Evolutionary conservation across 35 echinoderm and acorn worm species (phyloP).

Genomic region (Nesometra sesokonis): DNA sequence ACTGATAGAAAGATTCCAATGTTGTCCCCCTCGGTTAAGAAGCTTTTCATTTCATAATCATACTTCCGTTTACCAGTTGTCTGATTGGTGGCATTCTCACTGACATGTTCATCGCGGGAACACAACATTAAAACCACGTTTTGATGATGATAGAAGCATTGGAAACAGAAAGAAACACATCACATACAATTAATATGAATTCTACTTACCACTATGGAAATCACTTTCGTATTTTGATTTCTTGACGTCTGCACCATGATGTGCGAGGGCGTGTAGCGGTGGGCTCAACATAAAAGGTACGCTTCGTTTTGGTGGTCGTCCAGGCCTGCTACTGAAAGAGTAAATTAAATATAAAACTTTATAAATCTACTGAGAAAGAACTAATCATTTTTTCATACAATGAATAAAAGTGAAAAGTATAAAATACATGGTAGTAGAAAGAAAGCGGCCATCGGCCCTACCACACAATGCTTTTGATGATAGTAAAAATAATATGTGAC

Average conservation of each 20-base stretch:
- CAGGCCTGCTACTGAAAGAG: slow-evolving; percentile 77
- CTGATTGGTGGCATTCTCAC: background rate
- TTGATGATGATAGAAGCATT: background rate
- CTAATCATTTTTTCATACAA: too few relatives aligned
- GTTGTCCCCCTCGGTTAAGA: background rate
- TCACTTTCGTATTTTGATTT: slow-evolving; percentile 90
- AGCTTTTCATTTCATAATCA: background rate
- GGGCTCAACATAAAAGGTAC: slow-evolving; percentile 65
- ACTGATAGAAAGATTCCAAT: background rate
- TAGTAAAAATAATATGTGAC: too few relatives aligned
- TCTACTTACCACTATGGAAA: slow-evolving; percentile 8
- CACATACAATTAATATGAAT: background rate
- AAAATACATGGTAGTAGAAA: too few relatives aligned
- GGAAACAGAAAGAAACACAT: background rate
- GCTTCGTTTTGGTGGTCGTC: slow-evolving; percentile 84
- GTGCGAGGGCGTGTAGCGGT: slow-evolving; percentile 38
- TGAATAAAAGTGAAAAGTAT: too few relatives aligned
- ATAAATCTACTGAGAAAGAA: too few relatives aligned
- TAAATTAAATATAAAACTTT: slow-evolving; percentile 5
- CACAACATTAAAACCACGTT: background rate
- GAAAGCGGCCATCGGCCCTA: too few relatives aligned
- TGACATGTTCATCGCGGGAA: background rate
- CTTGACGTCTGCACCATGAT: slow-evolving; percentile 51
- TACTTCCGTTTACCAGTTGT: background rate
- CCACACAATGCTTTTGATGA: too few relatives aligned